Conservation (phyloP, 2,113 vertebrate genomes). For the Hoplias malabaricus region DNA sequence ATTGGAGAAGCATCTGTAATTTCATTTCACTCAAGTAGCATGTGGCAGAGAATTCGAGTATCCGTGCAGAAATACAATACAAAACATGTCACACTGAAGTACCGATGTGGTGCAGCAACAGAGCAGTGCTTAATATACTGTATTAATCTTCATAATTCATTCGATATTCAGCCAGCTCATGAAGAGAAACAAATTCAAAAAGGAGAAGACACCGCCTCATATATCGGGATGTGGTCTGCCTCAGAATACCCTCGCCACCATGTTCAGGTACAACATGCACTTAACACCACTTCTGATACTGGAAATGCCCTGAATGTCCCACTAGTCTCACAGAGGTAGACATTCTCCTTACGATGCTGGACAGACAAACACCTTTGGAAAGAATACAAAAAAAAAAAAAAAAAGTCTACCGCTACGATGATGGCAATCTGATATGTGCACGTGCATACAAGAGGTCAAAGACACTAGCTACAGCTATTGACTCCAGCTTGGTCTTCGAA, state of each 20-base stretch:
- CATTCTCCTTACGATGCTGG: conserved; percentile 1
- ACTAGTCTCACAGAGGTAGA: conserved; percentile 43
- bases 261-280: conserved; percentile 13
- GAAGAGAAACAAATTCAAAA: not conserved
- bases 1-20: no score
- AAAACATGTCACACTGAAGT: not conserved
- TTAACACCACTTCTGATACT: conserved; percentile 13
- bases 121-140: not conserved
- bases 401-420: conserved; percentile 32
- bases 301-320: conserved; percentile 27
- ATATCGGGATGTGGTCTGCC: not conserved
- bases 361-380: conserved; percentile 14
- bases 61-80: not conserved
- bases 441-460: not conserved
- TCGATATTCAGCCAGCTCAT: not conserved
- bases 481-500: not conserved
- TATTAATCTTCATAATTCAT: not conserved
- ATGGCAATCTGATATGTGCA: conserved; percentile 12
- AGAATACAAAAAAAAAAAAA: conserved; percentile 6
- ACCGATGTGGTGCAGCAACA: not conserved
- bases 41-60: no score
- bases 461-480: not conserved
- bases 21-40: no score
- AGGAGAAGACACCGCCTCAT: not conserved
- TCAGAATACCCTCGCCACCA: not conserved